Evolutionary conservation across 2,888 invertebrate species (phyloP).

Genomic region (Drosophila setosimentum): DNA sequence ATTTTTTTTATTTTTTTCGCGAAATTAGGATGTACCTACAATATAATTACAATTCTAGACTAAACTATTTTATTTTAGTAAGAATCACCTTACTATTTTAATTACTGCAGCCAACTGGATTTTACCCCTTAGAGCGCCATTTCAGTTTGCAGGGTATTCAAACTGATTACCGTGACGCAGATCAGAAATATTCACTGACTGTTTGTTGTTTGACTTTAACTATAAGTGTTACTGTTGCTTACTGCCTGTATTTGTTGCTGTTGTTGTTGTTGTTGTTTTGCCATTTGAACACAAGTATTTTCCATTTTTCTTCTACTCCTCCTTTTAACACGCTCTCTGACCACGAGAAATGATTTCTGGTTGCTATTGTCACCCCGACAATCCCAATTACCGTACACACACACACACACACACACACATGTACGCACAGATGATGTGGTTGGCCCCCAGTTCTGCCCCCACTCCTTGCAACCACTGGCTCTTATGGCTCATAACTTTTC

Average conservation of each 20-base stretch:
- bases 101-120: not conserved
- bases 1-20: not conserved
- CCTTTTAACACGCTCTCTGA: conserved; percentile 42
- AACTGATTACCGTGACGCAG: conserved; percentile 79
- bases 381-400: conserved; percentile 67
- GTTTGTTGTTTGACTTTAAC: conserved; percentile 37
- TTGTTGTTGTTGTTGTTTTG: conserved; percentile 8
- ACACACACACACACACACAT: not conserved
- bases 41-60: not conserved
- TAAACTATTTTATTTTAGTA: not conserved
- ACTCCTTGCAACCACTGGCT: conserved; percentile 34
- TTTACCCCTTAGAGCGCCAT: not conserved
- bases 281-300: conserved; percentile 10
- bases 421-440: conserved; percentile 66
- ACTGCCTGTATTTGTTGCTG: not conserved
- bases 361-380: conserved; percentile 70
- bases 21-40: not conserved
- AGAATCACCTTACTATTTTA: not conserved
- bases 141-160: conserved; percentile 29
- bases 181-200: conserved; percentile 62
- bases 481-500: conserved; percentile 80
- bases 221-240: conserved; percentile 36
- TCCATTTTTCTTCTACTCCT: not conserved
- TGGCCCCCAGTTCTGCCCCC: conserved; percentile 14
- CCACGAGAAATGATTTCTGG: conserved; percentile 57